These are phyloP conservation scores for Manis pentadactyla DNA, from an alignment of 2,797 vertebrate genomes.

Conservation along the genomic window DNA sequence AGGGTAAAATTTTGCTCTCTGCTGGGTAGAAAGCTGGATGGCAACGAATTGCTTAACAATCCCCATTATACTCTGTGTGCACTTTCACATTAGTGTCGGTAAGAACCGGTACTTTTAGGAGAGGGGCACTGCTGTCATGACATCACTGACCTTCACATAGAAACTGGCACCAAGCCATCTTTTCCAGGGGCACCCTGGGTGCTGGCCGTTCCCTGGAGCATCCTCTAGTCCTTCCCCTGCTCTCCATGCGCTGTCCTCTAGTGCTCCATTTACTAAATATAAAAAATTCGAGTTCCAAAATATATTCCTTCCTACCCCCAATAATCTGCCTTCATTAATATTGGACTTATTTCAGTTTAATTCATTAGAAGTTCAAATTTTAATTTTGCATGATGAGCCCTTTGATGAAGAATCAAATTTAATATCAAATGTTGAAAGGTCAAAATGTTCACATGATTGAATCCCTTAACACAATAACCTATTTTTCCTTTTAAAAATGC, in stretches of 20 bases:
- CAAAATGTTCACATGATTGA: neutral
- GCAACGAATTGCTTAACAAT: neutral
- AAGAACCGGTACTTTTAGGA: neutral
- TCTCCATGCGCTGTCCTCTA: neutral
- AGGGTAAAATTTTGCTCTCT: neutral
- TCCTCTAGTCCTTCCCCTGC: neutral
- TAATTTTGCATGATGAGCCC: neutral
- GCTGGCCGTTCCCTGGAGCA: neutral
- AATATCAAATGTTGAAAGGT: neutral
- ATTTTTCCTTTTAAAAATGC: neutral
- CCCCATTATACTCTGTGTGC: neutral
- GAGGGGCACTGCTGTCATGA: neutral
- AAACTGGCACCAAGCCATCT: neutral
- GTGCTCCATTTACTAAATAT: neutral
- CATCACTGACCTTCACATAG: neutral
- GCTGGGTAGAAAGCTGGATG: neutral
- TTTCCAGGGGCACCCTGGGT: too few species aligned
- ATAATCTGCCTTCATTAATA: neutral
- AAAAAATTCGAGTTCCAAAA: neutral
- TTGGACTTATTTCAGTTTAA: neutral
- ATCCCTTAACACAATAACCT: neutral
- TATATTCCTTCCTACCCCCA: neutral
- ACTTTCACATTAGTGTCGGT: neutral
- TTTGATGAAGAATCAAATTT: neutral
- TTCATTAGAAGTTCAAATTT: neutral